A percentile compares a stretch with the other conserved stretches of the same genome.
Evolutionary conservation across 2,113 vertebrate species (phyloP).

Genomic region (Noturus placidus): DNA sequence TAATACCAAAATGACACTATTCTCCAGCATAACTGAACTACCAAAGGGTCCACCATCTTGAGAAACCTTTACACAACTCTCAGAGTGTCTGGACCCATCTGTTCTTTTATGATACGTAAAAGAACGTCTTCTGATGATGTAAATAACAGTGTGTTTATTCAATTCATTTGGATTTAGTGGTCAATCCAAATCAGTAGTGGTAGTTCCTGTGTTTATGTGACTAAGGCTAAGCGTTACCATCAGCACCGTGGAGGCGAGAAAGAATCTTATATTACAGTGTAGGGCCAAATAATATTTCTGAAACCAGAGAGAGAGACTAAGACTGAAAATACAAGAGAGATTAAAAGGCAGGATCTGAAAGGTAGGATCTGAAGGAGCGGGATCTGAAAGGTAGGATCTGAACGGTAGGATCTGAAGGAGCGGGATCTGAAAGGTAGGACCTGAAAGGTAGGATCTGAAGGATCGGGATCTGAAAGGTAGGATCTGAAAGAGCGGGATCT

Average conservation of each 20-base stretch:
- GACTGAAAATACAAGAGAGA: no score
- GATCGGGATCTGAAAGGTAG: no score
- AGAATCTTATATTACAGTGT: conserved; percentile 31
- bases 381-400: no score
- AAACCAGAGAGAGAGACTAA: not conserved
- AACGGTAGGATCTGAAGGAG: no score
- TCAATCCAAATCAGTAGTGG: not conserved
- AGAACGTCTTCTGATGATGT: not conserved
- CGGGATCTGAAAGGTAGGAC: no score
- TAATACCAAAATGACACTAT: not conserved
- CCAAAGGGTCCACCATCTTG: not conserved
- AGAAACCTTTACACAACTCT: not conserved
- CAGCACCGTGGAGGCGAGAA: not conserved
- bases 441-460: not conserved
- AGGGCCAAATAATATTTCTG: conserved; percentile 44
- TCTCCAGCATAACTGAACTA: not conserved
- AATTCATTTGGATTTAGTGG: not conserved
- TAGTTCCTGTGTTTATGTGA: not conserved
- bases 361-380: not conserved
- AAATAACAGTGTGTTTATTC: not conserved
- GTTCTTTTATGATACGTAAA: not conserved
- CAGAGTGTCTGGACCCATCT: not conserved
- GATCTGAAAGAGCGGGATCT: no score
- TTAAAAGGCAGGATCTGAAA: not conserved
- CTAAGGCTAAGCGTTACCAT: not conserved